phyloP scores from a whole-genome alignment of 2,888 invertebrate genomes.

The Halocaridina rubra region DNA sequence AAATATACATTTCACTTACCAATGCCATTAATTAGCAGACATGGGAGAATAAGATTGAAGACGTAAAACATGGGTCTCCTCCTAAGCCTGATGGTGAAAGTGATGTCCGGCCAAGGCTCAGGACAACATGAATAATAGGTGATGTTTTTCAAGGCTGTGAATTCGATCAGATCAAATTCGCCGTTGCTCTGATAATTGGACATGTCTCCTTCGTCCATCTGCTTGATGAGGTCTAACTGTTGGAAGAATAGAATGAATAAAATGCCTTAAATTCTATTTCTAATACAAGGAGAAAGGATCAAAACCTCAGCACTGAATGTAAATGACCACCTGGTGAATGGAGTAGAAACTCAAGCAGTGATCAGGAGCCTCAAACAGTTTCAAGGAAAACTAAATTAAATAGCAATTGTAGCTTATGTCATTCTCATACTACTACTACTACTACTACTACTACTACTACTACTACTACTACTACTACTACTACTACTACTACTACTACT shows the following conservation, averaged over 20 bases:
- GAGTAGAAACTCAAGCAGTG: not conserved
- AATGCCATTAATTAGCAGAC: conserved; percentile 85
- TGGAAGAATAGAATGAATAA: too few relatives aligned
- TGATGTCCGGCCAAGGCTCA: conserved; percentile 86
- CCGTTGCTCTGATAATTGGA: conserved; percentile 91
- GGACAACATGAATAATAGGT: conserved; percentile 84
- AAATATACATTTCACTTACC: too few relatives aligned
- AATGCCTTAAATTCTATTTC: too few relatives aligned
- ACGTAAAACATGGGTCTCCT: conserved; percentile 86
- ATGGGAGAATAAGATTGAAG: conserved; percentile 86
- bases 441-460: too few relatives aligned
- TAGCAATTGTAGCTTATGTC: not conserved
- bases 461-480: too few relatives aligned
- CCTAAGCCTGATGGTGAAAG: conserved; percentile 81
- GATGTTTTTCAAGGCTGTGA: conserved; percentile 79
- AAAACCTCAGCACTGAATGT: too few relatives aligned
- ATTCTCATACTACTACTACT: too few relatives aligned
- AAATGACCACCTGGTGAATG: conserved; percentile 60
- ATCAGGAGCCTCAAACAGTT: not conserved
- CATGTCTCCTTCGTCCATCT: conserved; percentile 84
- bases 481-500: too few relatives aligned
- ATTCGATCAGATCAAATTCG: conserved; percentile 86
- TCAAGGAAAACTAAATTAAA: not conserved
- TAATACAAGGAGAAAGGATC: too few relatives aligned
- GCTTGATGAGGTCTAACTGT: conserved; percentile 81